These are phyloP conservation scores for Hetaerina titia DNA, from an alignment of 2,888 invertebrate genomes.

Conservation along the genomic window DNA sequence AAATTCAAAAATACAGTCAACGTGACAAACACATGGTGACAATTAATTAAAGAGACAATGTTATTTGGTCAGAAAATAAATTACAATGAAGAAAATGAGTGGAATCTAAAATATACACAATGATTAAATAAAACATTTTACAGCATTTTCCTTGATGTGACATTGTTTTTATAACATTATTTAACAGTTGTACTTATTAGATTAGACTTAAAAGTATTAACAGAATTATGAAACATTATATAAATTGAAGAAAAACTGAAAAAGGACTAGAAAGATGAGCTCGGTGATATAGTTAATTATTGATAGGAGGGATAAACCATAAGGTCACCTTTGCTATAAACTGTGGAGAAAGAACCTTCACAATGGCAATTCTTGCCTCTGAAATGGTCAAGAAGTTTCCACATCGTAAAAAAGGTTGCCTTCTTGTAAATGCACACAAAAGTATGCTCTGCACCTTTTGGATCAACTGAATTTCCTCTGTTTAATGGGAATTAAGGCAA, in stretches of 20 bases:
- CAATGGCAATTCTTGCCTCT: neutral
- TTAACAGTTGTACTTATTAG: neutral
- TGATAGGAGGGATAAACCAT: neutral
- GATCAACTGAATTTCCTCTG: neutral
- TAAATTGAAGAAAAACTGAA: neutral
- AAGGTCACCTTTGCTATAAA: neutral
- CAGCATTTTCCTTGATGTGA: neutral
- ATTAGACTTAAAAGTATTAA: neutral
- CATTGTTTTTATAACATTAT: neutral
- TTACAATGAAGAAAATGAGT: neutral
- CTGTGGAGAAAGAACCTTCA: neutral
- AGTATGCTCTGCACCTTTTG: neutral
- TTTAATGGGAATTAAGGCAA: neutral
- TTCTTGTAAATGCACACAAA: conserved; percentile 19
- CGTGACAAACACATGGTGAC: neutral
- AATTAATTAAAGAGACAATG: neutral
- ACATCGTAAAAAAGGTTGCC: neutral
- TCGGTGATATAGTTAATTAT: neutral
- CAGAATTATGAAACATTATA: neutral
- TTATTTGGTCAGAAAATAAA: too few species aligned
- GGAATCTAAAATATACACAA: neutral
- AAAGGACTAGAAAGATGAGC: neutral
- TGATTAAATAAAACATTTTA: neutral
- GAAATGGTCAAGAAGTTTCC: neutral
- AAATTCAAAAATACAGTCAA: neutral